Evolutionary conservation across 1,140 invertebrate species (phyloP).

Genomic region (Holcopasites calliopsidis): DNA sequence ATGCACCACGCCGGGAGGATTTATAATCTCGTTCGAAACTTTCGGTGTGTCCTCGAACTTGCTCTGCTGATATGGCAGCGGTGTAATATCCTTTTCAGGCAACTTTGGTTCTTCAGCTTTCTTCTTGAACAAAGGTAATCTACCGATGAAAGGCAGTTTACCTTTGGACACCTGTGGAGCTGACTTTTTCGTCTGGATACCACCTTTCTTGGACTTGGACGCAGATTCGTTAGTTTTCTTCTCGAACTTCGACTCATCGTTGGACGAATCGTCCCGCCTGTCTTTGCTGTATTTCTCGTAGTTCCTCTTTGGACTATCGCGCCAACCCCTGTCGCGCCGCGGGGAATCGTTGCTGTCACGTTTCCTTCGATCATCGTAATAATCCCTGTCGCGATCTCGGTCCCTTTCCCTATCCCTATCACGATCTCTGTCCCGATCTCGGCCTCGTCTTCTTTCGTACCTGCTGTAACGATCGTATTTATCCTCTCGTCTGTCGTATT

Average conservation of each 20-base stretch:
- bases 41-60: constrained; percentile 77
- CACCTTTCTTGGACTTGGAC: constrained; percentile 68
- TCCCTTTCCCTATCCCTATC: constrained; percentile 67
- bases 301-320: constrained; percentile 74
- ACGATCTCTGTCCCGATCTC: constrained; percentile 69
- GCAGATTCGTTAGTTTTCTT: constrained; percentile 73
- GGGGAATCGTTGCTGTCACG: constrained; percentile 74
- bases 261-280: constrained; percentile 70
- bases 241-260: constrained; percentile 78
- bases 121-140: constrained; percentile 86
- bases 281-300: constrained; percentile 75
- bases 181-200: constrained; percentile 62
- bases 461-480: constrained; percentile 75
- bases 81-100: constrained; percentile 74
- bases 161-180: constrained; percentile 69
- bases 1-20: constrained; percentile 80
- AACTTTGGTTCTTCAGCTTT: constrained; percentile 78
- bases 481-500: constrained; percentile 75
- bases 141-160: constrained; percentile 86
- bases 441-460: constrained; percentile 74
- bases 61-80: constrained; percentile 75
- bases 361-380: constrained; percentile 75
- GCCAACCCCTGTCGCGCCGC: constrained; percentile 71
- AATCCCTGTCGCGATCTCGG: constrained; percentile 70
- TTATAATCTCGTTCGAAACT: constrained; percentile 77